These are phyloP conservation scores for Nymphicus hollandicus DNA, from an alignment of 2,113 vertebrate genomes.

Conservation along the genomic window DNA sequence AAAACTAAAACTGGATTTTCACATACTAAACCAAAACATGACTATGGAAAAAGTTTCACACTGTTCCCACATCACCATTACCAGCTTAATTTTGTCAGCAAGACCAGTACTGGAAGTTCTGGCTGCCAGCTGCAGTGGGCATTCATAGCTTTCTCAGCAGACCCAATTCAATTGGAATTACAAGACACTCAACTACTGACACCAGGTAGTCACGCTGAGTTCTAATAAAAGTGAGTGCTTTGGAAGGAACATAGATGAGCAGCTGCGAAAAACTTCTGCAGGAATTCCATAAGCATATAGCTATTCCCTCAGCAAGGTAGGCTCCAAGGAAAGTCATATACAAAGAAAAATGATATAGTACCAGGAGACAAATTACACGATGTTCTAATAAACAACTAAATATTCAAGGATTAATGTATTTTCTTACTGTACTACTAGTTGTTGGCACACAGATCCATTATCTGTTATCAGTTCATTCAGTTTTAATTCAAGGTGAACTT, in stretches of 20 bases:
- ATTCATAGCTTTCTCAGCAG: not conserved
- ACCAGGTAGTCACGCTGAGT: not conserved
- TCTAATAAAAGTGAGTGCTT: not conserved
- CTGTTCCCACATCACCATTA: not conserved
- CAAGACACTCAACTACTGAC: not conserved
- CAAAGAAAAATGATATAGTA: not conserved
- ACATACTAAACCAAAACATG: not conserved
- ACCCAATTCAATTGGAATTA: not conserved
- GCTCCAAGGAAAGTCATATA: not conserved
- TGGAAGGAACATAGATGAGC: not conserved
- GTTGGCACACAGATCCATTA: slow-evolving; percentile 89
- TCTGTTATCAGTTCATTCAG: slow-evolving; percentile 96
- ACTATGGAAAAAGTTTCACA: not conserved
- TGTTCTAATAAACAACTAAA: not conserved
- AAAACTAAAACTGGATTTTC: not conserved
- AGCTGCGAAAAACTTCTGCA: not conserved
- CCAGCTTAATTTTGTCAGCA: not conserved
- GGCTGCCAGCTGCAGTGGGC: not conserved
- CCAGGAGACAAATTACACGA: not conserved
- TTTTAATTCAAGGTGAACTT: slow-evolving; percentile 96
- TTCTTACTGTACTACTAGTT: slow-evolving; percentile 91
- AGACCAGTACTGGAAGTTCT: not conserved
- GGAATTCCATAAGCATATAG: not conserved
- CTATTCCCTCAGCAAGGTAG: not conserved
- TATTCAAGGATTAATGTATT: slow-evolving; percentile 18